A percentile compares a stretch with the other conserved stretches of the same genome.
phyloP scores from a whole-genome alignment of 2,888 invertebrate species.

The Orthosia gracilis region DNA sequence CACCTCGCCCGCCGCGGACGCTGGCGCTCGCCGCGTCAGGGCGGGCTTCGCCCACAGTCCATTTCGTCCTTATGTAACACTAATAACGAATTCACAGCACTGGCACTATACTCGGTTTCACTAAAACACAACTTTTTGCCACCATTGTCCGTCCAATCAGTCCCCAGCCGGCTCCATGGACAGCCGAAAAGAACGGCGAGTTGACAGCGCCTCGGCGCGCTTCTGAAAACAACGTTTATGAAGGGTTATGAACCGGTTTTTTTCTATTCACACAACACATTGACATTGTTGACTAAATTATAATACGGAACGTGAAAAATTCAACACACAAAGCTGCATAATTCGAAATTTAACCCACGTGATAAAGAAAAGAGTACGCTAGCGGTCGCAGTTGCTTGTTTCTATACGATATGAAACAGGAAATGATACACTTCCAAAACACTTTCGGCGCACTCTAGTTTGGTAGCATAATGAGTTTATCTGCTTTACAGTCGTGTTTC shows the following conservation, averaged over 20 bases:
- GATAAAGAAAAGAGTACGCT: slow-evolving; percentile 89
- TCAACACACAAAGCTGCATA: slow-evolving; percentile 71
- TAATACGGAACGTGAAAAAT: slow-evolving; percentile 65
- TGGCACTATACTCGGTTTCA: slow-evolving; percentile 78
- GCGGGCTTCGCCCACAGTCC: slow-evolving; percentile 81
- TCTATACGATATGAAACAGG: slow-evolving; percentile 87
- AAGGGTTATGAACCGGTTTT: slow-evolving; percentile 83
- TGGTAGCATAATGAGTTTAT: slow-evolving; percentile 33
- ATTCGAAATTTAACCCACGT: slow-evolving; percentile 90
- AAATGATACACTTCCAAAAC: slow-evolving; percentile 86
- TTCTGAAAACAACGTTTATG: slow-evolving; percentile 87
- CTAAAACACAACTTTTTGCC: slow-evolving; percentile 69
- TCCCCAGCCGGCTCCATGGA: slow-evolving; percentile 86
- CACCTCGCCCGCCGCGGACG: slow-evolving; percentile 86
- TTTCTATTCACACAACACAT: slow-evolving; percentile 71
- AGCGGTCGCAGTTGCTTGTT: slow-evolving; percentile 89
- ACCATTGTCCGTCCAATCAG: slow-evolving; percentile 76
- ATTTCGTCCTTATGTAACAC: slow-evolving; percentile 88
- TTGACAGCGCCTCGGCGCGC: slow-evolving; percentile 81
- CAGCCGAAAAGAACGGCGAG: slow-evolving; percentile 72
- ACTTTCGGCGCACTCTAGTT: slow-evolving; percentile 70
- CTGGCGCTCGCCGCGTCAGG: slow-evolving; percentile 85
- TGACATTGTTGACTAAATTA: slow-evolving; percentile 62
- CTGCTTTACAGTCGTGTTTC: slow-evolving; percentile 36
- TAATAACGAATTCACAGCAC: slow-evolving; percentile 78